A percentile compares a stretch with the other conserved stretches of the same genome.
Conservation (phyloP, 2,888 invertebrate genomes). For the Tenthredo notha region DNA sequence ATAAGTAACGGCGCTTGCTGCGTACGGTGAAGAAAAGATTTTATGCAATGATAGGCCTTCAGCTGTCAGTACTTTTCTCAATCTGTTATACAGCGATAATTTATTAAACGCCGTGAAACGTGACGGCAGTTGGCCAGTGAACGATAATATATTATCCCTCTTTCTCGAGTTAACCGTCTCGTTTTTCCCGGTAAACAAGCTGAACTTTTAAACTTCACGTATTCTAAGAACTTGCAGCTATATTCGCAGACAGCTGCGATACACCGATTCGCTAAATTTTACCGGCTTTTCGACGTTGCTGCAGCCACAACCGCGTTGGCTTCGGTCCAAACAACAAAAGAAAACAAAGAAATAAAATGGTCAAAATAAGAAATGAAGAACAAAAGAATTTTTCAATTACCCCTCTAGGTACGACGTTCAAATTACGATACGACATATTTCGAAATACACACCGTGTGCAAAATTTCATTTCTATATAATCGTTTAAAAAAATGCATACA, state of each 20-base stretch:
- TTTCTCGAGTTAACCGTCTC: neutral
- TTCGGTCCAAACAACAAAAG: slow-evolving; percentile 3
- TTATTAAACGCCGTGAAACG: slow-evolving; percentile 14
- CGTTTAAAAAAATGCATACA: neutral
- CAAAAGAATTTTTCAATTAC: slow-evolving; percentile 13
- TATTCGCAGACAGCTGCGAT: slow-evolving; percentile 30
- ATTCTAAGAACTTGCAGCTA: slow-evolving; percentile 48
- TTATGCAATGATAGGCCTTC: slow-evolving; percentile 27
- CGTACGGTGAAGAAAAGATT: neutral
- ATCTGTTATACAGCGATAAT: slow-evolving; percentile 11
- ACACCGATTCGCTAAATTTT: slow-evolving; percentile 33
- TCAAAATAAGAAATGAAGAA: slow-evolving; percentile 15
- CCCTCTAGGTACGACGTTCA: neutral
- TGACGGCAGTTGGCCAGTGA: slow-evolving; percentile 32
- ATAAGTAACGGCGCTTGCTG: neutral
- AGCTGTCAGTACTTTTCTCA: slow-evolving; percentile 12
- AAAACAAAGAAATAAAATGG: slow-evolving; percentile 39
- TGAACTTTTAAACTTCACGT: slow-evolving; percentile 36
- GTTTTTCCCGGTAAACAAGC: slow-evolving; percentile 37
- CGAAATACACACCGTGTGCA: neutral
- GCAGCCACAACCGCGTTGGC: slow-evolving; percentile 13
- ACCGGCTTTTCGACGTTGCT: slow-evolving; percentile 17
- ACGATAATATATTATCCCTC: slow-evolving; percentile 43
- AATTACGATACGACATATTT: neutral
- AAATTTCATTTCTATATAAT: neutral